Evolutionary conservation across 2,888 invertebrate genomes (phyloP), one percentile per base, ranked within the genome.

Genomic region (Ophion obscuratus): DNA sequence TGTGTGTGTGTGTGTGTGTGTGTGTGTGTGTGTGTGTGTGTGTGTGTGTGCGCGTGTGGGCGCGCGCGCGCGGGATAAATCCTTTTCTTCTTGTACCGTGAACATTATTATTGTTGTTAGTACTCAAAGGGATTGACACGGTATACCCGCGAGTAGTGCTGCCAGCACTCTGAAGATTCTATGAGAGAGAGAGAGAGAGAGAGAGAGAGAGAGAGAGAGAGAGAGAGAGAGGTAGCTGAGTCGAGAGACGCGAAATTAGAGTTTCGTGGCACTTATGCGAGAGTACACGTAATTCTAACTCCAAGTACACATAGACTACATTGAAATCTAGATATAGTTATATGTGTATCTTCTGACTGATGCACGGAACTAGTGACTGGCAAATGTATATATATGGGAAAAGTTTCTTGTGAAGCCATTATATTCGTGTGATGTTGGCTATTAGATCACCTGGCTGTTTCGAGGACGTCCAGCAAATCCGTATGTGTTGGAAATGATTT

Each of bases 171-270:
- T 53, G 53, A 53, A 53, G 11, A 53, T 53, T 53, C 1, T 53
- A 53, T 53, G 3, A 14, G 14, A 47, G 47, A 47, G 47, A 47
- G 47, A 47, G 47, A 47, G 11, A 53, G 14, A 53, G 47, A 14
- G 14, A 53, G 14, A 53, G 47, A 9, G 47, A 11, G 11, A 47
- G 47, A 47, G 47, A 47, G 47, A 47, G 47, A 47, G 11, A 2
- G 71, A n/a, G 6, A 10, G n/a, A 10, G 70, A 27, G 17, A 59
- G 71, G 31, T 36, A 71, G 24, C 20, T 31, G 67, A 67, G 77
- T 68, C 76, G 75, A 81, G 80, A 81, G 11, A 67, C 64, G 62
- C 61, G 73, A 81, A 84, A 81, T 81, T 81, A 66, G 77, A 81
- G 81, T 84, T 84, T 84, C 73, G 73, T 53, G 61, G 73, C 67